Evolutionary conservation across 2,888 invertebrate species (phyloP).

Genomic region (Coelinius sp.): DNA sequence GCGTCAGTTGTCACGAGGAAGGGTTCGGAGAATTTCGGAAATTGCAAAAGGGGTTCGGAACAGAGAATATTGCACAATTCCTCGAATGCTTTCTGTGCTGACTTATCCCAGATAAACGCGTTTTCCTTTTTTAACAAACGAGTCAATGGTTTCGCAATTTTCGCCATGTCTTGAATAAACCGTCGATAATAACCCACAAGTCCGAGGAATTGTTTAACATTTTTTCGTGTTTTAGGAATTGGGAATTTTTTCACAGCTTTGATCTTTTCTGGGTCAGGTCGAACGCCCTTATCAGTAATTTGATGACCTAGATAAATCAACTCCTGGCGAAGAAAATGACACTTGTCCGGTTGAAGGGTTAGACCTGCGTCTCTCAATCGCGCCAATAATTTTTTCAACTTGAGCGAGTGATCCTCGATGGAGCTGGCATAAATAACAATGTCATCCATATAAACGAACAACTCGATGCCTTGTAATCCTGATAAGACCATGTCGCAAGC

Average conservation of each 20-base stretch:
- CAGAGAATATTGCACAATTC: conserved; percentile 10
- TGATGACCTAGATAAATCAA: not conserved
- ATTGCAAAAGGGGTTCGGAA: not conserved
- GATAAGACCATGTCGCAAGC: no score
- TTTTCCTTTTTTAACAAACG: no score
- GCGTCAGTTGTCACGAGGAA: conserved; percentile 41
- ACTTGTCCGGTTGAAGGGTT: not conserved
- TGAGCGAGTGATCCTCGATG: not conserved
- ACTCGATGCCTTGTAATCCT: no score
- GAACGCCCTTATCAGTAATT: not conserved
- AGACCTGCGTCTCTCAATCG: not conserved
- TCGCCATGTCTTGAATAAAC: conserved; percentile 35
- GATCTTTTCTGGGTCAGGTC: not conserved
- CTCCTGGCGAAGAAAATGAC: not conserved
- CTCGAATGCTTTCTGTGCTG: no score
- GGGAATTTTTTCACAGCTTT: conserved; percentile 20
- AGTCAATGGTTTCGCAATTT: conserved; percentile 43
- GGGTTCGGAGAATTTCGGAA: not conserved
- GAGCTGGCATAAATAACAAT: no score
- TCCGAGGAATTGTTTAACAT: conserved; percentile 4
- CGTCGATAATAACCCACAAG: conserved; percentile 36
- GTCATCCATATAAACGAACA: no score
- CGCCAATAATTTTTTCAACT: not conserved
- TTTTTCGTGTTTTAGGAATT: conserved; percentile 28
- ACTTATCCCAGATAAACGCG: no score